phyloP scores from a whole-genome alignment of 2,888 invertebrate species.

The Chaitophorus viminalis region DNA sequence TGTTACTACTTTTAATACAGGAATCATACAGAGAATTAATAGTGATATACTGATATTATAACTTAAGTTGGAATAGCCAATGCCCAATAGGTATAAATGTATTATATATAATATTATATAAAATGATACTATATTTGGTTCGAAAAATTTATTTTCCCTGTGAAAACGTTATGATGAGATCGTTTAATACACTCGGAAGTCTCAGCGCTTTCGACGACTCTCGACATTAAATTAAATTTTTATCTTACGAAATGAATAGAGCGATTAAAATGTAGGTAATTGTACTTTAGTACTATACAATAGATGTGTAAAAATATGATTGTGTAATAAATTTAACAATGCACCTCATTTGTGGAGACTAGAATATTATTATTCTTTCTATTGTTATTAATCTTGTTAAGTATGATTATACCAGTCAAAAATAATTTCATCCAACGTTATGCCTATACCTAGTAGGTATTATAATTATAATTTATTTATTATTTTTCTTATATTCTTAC shows the following conservation, averaged over 20 bases:
- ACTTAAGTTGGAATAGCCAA: no score
- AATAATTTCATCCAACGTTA: not conserved
- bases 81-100: no score
- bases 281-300: not conserved
- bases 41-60: no score
- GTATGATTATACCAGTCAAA: not conserved
- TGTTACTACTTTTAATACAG: no score
- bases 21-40: no score
- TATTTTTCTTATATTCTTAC: no score
- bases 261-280: not conserved
- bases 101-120: no score
- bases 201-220: not conserved
- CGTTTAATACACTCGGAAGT: not conserved
- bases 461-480: not conserved
- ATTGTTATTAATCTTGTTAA: not conserved
- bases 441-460: not conserved
- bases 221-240: not conserved
- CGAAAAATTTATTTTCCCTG: not conserved
- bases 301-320: not conserved
- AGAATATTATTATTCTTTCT: not conserved
- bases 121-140: no score
- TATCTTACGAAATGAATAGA: not conserved
- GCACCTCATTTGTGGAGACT: not conserved
- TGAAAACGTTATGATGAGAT: not conserved
- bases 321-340: not conserved